phyloP scores from a whole-genome alignment of 2,888 invertebrate genomes.

The Volucella inanis region DNA sequence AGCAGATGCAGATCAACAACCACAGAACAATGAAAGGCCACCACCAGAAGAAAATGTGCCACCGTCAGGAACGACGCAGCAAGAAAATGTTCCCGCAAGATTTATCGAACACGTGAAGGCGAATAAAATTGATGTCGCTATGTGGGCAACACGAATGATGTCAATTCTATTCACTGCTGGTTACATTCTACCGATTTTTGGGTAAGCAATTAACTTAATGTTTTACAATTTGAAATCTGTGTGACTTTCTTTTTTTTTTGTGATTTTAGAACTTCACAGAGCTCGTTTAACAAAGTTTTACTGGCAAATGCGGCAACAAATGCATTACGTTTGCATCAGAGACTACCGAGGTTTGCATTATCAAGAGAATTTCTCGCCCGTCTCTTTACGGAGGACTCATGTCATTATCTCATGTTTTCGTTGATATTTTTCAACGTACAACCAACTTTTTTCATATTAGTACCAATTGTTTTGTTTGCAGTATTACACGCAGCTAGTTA shows the following conservation, averaged over 20 bases:
- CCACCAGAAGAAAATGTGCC: conserved; percentile 70
- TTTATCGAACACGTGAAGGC: conserved; percentile 89
- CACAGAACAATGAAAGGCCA: conserved; percentile 53
- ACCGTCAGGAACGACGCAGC: conserved; percentile 32
- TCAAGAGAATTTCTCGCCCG: conserved; percentile 91
- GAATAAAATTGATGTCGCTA: conserved; percentile 93
- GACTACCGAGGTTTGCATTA: conserved; percentile 92
- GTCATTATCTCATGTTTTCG: conserved; percentile 97
- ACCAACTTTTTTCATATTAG: conserved; percentile 93
- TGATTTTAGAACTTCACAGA: conserved; percentile 87
- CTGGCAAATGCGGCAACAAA: conserved; percentile 97
- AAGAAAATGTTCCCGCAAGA: conserved; percentile 78
- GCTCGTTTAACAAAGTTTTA: conserved; percentile 95
- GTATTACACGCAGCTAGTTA: conserved; percentile 96
- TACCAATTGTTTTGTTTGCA: conserved; percentile 96
- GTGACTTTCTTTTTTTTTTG: not conserved
- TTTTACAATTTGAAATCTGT: not conserved
- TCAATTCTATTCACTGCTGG: conserved; percentile 92
- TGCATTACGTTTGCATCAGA: conserved; percentile 96
- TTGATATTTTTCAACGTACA: conserved; percentile 95
- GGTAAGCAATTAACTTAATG: conserved; percentile 85
- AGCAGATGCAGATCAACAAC: conserved; percentile 38
- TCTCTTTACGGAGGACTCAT: conserved; percentile 94
- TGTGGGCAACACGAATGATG: conserved; percentile 93
- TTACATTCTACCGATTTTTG: conserved; percentile 94